phyloP scores from a whole-genome alignment of 1,140 invertebrate species.

The Apis dorsata region DNA sequence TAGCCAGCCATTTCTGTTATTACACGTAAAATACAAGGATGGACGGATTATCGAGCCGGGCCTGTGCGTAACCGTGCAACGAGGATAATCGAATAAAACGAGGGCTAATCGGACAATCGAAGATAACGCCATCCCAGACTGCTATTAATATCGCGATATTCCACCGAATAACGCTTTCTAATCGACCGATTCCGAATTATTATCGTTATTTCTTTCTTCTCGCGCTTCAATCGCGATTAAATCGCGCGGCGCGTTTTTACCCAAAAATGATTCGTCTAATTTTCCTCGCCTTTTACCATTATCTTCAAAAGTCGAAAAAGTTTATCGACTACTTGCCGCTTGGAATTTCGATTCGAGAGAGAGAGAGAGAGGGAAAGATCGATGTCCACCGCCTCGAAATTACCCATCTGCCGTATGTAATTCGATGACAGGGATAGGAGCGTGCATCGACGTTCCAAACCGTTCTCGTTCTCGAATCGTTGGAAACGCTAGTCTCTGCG shows the following conservation, averaged over 20 bases:
- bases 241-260: no score
- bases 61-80: not conserved
- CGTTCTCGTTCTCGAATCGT: slow-evolving; percentile 47
- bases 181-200: not conserved
- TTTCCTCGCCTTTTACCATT: no score
- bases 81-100: slow-evolving; percentile 37
- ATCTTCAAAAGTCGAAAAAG: no score
- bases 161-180: not conserved
- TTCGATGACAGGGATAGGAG: slow-evolving; percentile 59
- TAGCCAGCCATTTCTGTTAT: slow-evolving; percentile 13
- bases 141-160: slow-evolving; percentile 34
- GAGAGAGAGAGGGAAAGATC: slow-evolving; percentile 1
- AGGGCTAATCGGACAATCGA: slow-evolving; percentile 37
- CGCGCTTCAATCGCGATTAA: no score
- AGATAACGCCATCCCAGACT: slow-evolving; percentile 23
- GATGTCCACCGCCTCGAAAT: slow-evolving; percentile 43
- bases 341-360: not conserved
- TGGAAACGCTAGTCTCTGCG: slow-evolving; percentile 12
- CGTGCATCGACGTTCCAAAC: slow-evolving; percentile 59
- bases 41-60: slow-evolving; percentile 13
- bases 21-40: slow-evolving; percentile 35
- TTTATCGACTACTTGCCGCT: no score
- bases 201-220: no score
- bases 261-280: no score
- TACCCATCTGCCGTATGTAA: slow-evolving; percentile 48